phyloP scores from a whole-genome alignment of 2,113 vertebrate species.

The Xenus cinereus region DNA sequence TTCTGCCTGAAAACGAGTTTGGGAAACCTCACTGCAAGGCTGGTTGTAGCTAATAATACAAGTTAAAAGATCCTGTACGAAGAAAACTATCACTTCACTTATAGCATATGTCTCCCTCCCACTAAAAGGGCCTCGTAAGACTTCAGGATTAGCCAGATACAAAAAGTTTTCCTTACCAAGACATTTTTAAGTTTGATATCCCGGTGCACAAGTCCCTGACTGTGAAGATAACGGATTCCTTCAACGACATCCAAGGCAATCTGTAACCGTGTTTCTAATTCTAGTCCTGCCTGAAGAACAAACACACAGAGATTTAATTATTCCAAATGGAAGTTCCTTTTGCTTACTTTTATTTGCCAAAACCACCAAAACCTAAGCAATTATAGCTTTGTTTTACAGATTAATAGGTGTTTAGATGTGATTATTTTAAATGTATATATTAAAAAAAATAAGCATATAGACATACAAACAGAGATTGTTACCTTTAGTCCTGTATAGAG shows the following conservation, averaged over 20 bases:
- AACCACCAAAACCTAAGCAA: background rate
- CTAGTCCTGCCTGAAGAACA: conserved; percentile 81
- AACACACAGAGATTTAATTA: background rate
- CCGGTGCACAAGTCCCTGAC: conserved; percentile 93
- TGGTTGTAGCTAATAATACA: background rate
- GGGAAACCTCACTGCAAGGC: background rate
- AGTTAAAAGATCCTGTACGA: fast-evolving
- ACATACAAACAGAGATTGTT: background rate
- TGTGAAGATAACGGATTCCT: conserved; percentile 94
- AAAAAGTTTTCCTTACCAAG: conserved; percentile 80
- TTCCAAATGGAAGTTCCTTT: background rate
- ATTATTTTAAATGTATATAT: background rate
- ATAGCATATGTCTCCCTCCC: background rate
- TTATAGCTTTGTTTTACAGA: background rate
- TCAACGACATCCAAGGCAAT: conserved; percentile 97
- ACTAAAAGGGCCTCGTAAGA: background rate
- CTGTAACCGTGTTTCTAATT: conserved; percentile 85
- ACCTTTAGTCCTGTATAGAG: conserved; percentile 97
- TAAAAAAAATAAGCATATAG: background rate
- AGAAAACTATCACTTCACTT: background rate
- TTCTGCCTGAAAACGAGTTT: background rate
- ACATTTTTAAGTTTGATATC: conserved; percentile 99
- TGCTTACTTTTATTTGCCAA: background rate
- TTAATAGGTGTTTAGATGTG: background rate
- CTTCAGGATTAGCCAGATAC: background rate